Base-by-base conservation (phyloP, 2,797 vertebrate species). In the Leptatherina wallacei region DNA sequence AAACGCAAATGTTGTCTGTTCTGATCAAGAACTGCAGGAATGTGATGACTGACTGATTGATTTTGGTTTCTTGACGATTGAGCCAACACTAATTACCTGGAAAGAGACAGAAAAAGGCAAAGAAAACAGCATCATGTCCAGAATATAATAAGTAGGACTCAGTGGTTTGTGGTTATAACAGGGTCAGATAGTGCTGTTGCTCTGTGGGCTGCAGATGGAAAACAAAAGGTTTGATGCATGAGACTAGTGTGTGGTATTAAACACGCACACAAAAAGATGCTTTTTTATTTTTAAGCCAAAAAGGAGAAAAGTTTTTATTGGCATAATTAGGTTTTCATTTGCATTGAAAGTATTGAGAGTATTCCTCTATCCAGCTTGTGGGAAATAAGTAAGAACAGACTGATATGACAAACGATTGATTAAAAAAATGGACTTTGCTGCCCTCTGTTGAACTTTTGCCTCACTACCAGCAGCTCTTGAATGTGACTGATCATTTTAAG, bases 401-500 rank as follows among this genome's bases (percentile, higher is more conserved):
- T 18, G 40, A 42, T 18, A 42, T 42, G 16, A 42, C 6, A 0
- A 6, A 1, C 18, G 38, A 16, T 14, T 40, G 38, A 27, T n/a
- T 36, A 27, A 7, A n/a, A 7, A 58, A 73, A 35, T 54, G 51
- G 58, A 63, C 61, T 86, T 67, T 85, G 80, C 61, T 52, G 67
- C 86, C 83, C 83, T 79, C 83, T 85, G 1, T 49, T 80, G 87
- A 73, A 0, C 13, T 3, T 6, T 4, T 8, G 12, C 42, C 30
- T 64, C 42, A 69, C 22, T 71, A 30, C 56, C 58, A 10, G 3
- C 52, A 60, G n/a, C 5, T 3, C 30, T 11, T 16, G 11, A 22
- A 40, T 16, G 18, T 5, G 4, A 6, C 4, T 18, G 14, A 38
- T 13, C 2, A 12, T 38, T 12, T 38, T 32, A 6, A 32, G 32